These are phyloP conservation scores for Ectropis grisescens DNA, from an alignment of 1,140 invertebrate genomes.

Conservation along the genomic window DNA sequence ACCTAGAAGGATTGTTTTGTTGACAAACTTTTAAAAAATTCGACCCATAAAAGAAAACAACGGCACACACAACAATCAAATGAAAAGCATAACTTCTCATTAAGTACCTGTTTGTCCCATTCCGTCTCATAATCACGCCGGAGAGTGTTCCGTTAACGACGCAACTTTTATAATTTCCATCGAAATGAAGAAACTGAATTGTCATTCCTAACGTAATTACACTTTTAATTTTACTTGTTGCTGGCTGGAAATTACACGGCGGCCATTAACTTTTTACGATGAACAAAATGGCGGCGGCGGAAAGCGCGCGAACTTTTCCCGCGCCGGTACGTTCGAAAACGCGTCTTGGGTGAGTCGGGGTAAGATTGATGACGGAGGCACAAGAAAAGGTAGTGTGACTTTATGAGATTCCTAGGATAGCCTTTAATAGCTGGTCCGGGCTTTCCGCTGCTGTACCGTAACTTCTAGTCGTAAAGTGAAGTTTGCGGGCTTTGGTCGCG, in stretches of 20 bases:
- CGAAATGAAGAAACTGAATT: not conserved
- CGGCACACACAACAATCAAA: no score
- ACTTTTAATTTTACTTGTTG: slow-evolving; percentile 23
- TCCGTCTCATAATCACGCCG: no score
- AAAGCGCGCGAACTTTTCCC: slow-evolving; percentile 8
- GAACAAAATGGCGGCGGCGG: slow-evolving; percentile 16
- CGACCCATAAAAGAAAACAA: no score
- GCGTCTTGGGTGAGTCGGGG: no score
- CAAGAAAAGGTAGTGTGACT: slow-evolving; percentile 7
- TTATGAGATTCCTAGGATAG: slow-evolving; percentile 21
- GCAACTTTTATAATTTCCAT: slow-evolving; percentile 1
- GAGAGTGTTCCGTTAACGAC: no score
- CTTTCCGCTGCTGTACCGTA: slow-evolving; percentile 2
- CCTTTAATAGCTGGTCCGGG: slow-evolving; percentile 14
- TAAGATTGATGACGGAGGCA: slow-evolving; percentile 2
- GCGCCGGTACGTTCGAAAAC: not conserved
- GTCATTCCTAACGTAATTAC: slow-evolving; percentile 12
- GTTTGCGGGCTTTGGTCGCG: slow-evolving; percentile 4
- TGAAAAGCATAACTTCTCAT: no score
- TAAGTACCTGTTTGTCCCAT: no score
- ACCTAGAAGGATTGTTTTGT: no score
- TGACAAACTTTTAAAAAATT: no score
- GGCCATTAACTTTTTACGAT: slow-evolving; percentile 21
- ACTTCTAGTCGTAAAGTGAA: slow-evolving; percentile 8
- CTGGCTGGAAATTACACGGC: slow-evolving; percentile 12